Evolutionary conservation across 2,888 invertebrate genomes (phyloP).

Genomic region (Cetonia aurata): DNA sequence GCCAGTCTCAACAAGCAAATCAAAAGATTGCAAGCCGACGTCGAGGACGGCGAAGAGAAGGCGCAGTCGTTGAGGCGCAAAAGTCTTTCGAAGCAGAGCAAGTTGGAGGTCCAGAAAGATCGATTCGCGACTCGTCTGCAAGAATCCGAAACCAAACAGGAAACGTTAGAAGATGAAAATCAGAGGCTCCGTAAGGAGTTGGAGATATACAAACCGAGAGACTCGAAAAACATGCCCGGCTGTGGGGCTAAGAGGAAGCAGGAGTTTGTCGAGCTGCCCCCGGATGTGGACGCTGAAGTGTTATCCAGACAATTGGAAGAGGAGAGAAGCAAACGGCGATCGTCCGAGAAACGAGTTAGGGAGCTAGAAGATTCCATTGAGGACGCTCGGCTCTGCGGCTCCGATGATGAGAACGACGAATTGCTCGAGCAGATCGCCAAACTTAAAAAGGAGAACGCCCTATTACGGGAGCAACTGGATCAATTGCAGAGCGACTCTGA

Average conservation of each 20-base stretch:
- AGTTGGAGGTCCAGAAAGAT: slow-evolving; percentile 28
- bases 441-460: slow-evolving; percentile 38
- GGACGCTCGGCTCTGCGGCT: slow-evolving; percentile 33
- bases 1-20: slow-evolving; percentile 37
- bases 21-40: slow-evolving; percentile 21
- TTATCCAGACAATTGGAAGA: slow-evolving; percentile 55
- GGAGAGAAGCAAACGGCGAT: slow-evolving; percentile 29
- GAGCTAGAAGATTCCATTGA: slow-evolving; percentile 42
- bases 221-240: slow-evolving; percentile 23
- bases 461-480: slow-evolving; percentile 26
- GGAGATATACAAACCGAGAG: slow-evolving; percentile 19
- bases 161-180: slow-evolving; percentile 40
- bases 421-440: slow-evolving; percentile 30
- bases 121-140: slow-evolving; percentile 39
- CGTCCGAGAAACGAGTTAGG: slow-evolving; percentile 37
- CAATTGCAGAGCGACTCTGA: slow-evolving; percentile 19
- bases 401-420: slow-evolving; percentile 26
- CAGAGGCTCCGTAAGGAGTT: slow-evolving; percentile 35
- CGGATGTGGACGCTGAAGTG: slow-evolving; percentile 48
- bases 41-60: slow-evolving; percentile 36
- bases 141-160: slow-evolving; percentile 32
- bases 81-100: slow-evolving; percentile 32
- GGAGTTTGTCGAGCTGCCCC: slow-evolving; percentile 7
- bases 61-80: slow-evolving; percentile 34
- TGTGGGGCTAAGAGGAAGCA: slow-evolving; percentile 18